Conservation (phyloP, 2,113 vertebrate species). For the Reinhardtius hippoglossoides region DNA sequence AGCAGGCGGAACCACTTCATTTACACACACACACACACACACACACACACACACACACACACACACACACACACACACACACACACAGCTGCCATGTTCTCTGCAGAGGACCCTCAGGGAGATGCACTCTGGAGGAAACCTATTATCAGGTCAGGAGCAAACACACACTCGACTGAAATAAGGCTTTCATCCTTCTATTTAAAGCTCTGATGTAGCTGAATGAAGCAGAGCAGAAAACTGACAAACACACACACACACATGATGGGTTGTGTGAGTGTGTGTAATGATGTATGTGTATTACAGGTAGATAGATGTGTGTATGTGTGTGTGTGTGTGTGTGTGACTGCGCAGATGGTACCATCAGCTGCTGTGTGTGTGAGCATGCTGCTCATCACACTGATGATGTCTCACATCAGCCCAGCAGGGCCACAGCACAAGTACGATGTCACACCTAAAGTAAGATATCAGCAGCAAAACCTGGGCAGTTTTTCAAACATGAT, state of each 20-base stretch:
- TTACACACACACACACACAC: not conserved
- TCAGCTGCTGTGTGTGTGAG: conserved; percentile 15
- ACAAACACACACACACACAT: conserved; percentile 3
- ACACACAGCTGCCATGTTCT: not conserved
- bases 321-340: conserved; percentile 31
- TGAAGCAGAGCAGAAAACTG: conserved; percentile 50
- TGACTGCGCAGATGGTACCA: conserved; percentile 1
- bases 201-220: conserved; percentile 38
- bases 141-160: conserved; percentile 57
- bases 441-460: too few species aligned
- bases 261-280: not conserved
- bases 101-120: conserved; percentile 17
- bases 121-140: conserved; percentile 48
- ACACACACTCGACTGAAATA: conserved; percentile 31
- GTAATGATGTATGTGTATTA: not conserved
- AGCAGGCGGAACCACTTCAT: not conserved
- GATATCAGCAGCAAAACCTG: too few species aligned
- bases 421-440: too few species aligned
- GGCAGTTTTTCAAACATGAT: too few species aligned
- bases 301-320: conserved; percentile 4
- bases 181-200: conserved; percentile 57
- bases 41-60: not conserved
- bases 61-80: conserved; percentile 2
- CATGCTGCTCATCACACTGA: conserved; percentile 2
- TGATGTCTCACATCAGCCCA: not conserved